phyloP scores from a whole-genome alignment of 2,113 vertebrate genomes.

The Amphilophus citrinellus region DNA sequence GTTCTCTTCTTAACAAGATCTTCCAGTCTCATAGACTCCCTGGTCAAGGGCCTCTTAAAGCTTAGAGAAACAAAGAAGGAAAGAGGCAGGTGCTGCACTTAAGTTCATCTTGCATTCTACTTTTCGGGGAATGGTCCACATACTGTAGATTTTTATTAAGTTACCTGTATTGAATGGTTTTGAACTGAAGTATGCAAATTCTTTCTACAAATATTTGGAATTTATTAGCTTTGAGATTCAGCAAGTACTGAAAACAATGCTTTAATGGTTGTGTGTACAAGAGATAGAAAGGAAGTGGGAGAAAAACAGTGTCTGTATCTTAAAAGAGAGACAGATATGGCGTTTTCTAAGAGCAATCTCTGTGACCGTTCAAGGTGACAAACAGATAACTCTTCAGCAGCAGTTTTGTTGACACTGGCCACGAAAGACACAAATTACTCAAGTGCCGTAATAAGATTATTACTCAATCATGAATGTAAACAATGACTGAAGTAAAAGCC shows the following conservation, averaged over 20 bases:
- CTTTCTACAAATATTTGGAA: neutral
- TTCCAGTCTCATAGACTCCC: constrained; percentile 36
- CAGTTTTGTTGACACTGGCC: constrained; percentile 60
- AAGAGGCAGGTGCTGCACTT: constrained; percentile 37
- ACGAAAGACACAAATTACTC: constrained; percentile 37
- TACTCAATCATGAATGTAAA: constrained; percentile 41
- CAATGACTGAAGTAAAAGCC: constrained; percentile 28
- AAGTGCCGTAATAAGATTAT: constrained; percentile 40
- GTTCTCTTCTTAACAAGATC: constrained; percentile 64
- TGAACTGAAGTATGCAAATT: neutral
- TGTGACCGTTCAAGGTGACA: constrained; percentile 34
- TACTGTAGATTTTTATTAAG: neutral
- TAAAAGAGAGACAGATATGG: constrained; percentile 66
- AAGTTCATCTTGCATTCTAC: neutral
- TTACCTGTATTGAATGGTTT: neutral
- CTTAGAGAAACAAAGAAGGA: constrained; percentile 26
- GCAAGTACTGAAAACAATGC: neutral
- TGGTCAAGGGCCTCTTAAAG: constrained; percentile 40
- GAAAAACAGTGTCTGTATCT: no score
- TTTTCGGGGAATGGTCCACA: constrained; percentile 14
- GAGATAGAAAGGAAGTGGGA: neutral
- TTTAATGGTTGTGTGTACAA: neutral
- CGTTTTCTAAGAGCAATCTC: constrained; percentile 44
- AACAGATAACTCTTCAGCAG: constrained; percentile 40
- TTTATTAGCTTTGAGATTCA: constrained; percentile 2